Evolutionary conservation across 1,140 invertebrate species (phyloP).

Genomic region (Orius laevigatus): DNA sequence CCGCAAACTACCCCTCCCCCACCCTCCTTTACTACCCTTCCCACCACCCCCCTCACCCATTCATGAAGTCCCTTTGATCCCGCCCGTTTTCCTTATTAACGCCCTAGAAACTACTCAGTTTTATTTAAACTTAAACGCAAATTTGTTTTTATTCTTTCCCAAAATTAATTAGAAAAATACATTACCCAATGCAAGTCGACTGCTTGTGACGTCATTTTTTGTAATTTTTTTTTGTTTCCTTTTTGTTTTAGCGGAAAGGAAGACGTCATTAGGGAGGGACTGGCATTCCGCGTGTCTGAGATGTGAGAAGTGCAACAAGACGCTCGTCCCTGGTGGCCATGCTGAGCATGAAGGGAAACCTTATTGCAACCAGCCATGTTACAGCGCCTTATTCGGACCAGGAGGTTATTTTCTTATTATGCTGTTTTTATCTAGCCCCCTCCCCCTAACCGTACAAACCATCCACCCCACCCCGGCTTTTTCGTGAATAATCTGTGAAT

Average conservation of each 20-base stretch:
- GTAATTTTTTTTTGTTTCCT: not conserved
- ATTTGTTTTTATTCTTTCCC: not conserved
- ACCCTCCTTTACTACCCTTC: not conserved
- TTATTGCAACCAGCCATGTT: slow-evolving; percentile 62
- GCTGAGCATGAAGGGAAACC: slow-evolving; percentile 60
- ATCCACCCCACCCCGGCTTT: no score
- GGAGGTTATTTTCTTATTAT: slow-evolving; percentile 35
- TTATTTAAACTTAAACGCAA: not conserved
- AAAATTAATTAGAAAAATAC: not conserved
- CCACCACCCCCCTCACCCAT: not conserved
- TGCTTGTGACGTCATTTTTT: not conserved
- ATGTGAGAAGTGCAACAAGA: slow-evolving; percentile 66
- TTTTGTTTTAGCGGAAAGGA: slow-evolving; percentile 50
- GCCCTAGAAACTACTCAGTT: slow-evolving; percentile 2
- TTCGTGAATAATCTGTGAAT: no score
- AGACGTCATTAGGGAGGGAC: slow-evolving; percentile 61
- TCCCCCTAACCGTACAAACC: no score
- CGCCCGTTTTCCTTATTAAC: not conserved
- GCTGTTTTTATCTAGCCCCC: no score
- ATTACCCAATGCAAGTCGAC: not conserved
- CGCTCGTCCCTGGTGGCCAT: slow-evolving; percentile 50
- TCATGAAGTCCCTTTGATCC: not conserved
- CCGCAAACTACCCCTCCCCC: not conserved
- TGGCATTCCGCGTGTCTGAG: slow-evolving; percentile 58
- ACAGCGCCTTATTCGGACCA: slow-evolving; percentile 53